These are phyloP conservation scores for Drosophila quasianomalipes DNA, from an alignment of 2,888 invertebrate species.

Conservation along the genomic window DNA sequence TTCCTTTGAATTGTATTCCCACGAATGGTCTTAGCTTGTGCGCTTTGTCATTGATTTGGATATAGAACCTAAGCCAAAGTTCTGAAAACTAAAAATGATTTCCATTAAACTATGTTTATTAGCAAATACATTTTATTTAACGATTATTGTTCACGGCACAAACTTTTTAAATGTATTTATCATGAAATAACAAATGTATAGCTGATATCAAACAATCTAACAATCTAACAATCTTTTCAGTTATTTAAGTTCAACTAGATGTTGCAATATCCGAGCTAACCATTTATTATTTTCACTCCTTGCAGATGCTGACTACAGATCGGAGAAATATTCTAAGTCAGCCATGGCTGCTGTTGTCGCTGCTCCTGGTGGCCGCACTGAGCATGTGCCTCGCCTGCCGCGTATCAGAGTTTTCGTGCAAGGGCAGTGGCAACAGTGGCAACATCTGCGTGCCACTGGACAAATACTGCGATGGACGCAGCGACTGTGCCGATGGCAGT, in stretches of 20 bases:
- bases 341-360: conserved; percentile 82
- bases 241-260: background rate
- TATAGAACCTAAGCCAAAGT: background rate
- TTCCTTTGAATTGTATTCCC: background rate
- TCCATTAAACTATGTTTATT: background rate
- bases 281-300: conserved; percentile 1
- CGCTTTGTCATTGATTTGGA: background rate
- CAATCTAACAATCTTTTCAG: background rate
- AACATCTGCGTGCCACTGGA: conserved; percentile 92
- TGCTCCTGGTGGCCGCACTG: conserved; percentile 80
- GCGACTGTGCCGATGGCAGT: conserved; percentile 94
- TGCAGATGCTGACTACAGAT: conserved; percentile 55
- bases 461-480: conserved; percentile 93
- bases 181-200: background rate
- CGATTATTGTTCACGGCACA: background rate
- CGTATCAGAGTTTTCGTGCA: conserved; percentile 91
- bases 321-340: conserved; percentile 1
- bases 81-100: background rate
- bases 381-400: conserved; percentile 88
- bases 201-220: background rate
- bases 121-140: background rate
- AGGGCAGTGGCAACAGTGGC: conserved; percentile 88
- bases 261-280: background rate
- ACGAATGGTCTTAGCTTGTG: background rate
- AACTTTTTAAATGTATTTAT: background rate